phyloP scores from a whole-genome alignment of 2,113 vertebrate species.

The Crotalus horridus region DNA sequence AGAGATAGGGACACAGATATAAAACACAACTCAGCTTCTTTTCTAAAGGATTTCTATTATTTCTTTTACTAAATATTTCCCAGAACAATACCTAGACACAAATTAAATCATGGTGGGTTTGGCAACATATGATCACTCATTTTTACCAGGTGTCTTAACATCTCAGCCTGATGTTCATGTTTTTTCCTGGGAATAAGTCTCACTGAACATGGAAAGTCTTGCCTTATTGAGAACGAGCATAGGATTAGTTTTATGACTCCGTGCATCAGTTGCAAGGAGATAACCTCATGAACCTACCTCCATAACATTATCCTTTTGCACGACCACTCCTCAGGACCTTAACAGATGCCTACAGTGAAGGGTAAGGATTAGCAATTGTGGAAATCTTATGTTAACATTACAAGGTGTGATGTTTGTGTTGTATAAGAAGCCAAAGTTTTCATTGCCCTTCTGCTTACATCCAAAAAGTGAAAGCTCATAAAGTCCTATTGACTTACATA shows the following conservation, averaged over 20 bases:
- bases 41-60: background rate
- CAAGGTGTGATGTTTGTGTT: background rate
- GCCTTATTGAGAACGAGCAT: background rate
- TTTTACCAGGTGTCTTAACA: background rate
- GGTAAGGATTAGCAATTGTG: background rate
- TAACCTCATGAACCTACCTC: too few relatives aligned
- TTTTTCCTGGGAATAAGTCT: background rate
- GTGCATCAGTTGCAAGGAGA: background rate
- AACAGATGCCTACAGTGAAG: background rate
- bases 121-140: background rate
- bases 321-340: background rate
- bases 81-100: background rate
- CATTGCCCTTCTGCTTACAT: background rate
- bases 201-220: background rate
- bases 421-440: background rate
- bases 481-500: background rate
- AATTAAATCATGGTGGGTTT: background rate
- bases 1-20: background rate
- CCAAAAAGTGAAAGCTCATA: background rate
- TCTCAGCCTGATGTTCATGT: background rate
- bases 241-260: background rate
- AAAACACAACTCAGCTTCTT: background rate
- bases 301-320: background rate
- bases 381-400: background rate
- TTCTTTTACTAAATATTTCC: background rate